phyloP scores from a whole-genome alignment of 2,113 vertebrate species.

The Fulica atra region DNA sequence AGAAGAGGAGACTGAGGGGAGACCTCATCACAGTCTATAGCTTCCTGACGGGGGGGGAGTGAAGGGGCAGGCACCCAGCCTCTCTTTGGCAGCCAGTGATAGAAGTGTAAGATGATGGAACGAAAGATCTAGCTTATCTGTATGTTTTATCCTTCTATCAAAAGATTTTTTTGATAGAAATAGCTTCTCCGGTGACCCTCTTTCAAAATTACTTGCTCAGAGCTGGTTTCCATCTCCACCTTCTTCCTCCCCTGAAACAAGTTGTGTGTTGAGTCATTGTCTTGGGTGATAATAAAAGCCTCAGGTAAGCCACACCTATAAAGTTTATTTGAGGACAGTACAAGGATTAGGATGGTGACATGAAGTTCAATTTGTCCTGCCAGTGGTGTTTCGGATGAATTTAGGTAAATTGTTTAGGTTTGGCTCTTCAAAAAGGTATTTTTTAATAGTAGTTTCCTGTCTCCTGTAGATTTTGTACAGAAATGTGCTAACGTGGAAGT shows the following conservation, averaged over 20 bases:
- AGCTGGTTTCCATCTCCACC: background rate
- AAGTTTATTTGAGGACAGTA: background rate
- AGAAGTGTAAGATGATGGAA: background rate
- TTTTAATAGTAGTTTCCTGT: background rate
- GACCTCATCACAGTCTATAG: too few species aligned
- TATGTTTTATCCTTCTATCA: background rate
- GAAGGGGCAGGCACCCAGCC: too few species aligned
- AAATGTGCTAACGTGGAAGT: background rate
- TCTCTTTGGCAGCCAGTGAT: too few species aligned
- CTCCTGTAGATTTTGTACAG: background rate
- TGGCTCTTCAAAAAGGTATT: background rate
- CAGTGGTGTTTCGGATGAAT: background rate
- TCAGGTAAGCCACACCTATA: background rate
- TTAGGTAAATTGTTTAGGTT: background rate
- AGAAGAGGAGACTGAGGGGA: too few species aligned
- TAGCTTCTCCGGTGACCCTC: background rate
- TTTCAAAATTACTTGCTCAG: background rate
- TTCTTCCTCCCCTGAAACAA: background rate
- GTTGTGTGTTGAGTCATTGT: background rate
- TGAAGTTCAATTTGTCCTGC: background rate
- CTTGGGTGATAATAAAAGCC: background rate
- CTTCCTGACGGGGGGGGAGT: too few species aligned
- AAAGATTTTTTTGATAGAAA: background rate
- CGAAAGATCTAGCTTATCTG: background rate
- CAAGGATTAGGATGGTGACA: background rate